These are phyloP conservation scores for Hydrocynus forskahlii DNA, from an alignment of 2,797 vertebrate species.

Conservation along the genomic window DNA sequence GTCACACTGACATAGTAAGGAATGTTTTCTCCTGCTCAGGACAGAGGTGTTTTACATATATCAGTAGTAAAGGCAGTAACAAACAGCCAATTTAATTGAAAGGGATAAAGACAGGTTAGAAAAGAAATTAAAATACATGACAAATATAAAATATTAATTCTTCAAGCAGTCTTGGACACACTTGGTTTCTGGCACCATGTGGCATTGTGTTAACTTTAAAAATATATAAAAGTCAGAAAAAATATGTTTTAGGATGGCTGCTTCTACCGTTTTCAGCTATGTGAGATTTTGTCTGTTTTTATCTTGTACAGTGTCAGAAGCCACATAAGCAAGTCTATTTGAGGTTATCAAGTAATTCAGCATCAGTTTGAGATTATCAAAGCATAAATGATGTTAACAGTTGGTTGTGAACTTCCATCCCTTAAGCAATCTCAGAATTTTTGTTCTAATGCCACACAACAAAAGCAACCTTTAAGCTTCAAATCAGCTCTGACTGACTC, in stretches of 20 bases:
- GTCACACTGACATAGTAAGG: too few relatives aligned
- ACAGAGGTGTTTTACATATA: too few relatives aligned
- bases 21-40: too few relatives aligned
- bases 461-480: too few relatives aligned
- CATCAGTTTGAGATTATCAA: background rate
- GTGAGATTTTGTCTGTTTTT: background rate
- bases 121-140: too few relatives aligned
- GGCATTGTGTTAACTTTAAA: background rate
- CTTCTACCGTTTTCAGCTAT: background rate
- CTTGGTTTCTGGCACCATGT: background rate
- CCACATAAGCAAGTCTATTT: background rate
- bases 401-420: background rate
- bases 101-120: too few relatives aligned
- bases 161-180: background rate
- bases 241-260: background rate
- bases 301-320: background rate
- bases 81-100: too few relatives aligned
- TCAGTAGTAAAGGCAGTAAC: too few relatives aligned
- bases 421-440: background rate
- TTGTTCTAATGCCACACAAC: too few relatives aligned
- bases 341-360: background rate
- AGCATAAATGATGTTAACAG: background rate
- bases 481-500: too few relatives aligned
- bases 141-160: too few relatives aligned
- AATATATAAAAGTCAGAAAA: background rate